phyloP scores from a whole-genome alignment of 2,113 vertebrate genomes.

The Nanorana parkeri region DNA sequence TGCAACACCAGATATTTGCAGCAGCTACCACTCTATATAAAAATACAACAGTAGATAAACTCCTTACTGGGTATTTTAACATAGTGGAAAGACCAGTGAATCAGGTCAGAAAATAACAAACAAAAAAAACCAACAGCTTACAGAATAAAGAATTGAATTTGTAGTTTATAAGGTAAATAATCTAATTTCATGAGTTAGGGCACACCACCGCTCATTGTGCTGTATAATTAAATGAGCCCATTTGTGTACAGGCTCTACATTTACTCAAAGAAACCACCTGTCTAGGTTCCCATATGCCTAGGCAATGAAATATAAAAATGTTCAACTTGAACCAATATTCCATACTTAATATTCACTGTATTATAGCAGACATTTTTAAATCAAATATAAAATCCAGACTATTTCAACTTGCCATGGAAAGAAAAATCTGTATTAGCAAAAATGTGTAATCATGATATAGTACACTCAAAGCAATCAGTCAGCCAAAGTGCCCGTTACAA shows the following conservation, averaged over 20 bases:
- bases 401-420: not conserved
- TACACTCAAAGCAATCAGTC: constrained; percentile 21
- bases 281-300: not conserved
- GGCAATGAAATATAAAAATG: not conserved
- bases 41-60: too few relatives aligned
- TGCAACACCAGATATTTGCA: too few relatives aligned
- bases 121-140: too few relatives aligned
- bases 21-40: too few relatives aligned
- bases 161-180: too few relatives aligned
- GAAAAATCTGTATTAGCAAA: constrained; percentile 19
- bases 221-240: too few relatives aligned
- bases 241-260: not conserved
- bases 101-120: too few relatives aligned
- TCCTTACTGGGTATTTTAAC: too few relatives aligned
- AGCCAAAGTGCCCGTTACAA: constrained; percentile 13
- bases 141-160: too few relatives aligned
- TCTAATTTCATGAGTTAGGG: too few relatives aligned
- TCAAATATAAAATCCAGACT: not conserved
- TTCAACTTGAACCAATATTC: not conserved
- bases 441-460: constrained; percentile 19
- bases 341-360: not conserved
- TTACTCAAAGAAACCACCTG: not conserved
- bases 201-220: too few relatives aligned
- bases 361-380: not conserved
- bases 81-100: too few relatives aligned